Evolutionary conservation across 2,797 vertebrate species (phyloP), one percentile per base, ranked within the genome.

Genomic region (Percopsis omiscomaycus): DNA sequence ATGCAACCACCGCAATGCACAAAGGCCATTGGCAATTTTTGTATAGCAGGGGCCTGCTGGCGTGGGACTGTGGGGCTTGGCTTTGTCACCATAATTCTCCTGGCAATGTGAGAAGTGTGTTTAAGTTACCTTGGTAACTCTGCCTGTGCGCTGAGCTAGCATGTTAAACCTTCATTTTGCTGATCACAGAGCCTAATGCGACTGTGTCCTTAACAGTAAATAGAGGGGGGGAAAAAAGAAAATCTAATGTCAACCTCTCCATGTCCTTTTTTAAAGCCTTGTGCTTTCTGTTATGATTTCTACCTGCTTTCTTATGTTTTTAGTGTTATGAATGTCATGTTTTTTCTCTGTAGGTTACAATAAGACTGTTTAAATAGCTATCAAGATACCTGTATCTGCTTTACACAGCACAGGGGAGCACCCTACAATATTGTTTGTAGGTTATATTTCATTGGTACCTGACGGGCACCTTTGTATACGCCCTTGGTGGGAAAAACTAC

Each of bases 11-110:
- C 46, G 62, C 66, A 56, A 53, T 74, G 69, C 32, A 5, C 57
- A 28, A 77, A 74, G 73, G 74, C 61, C 82, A 72, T 75, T 22
- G 63, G 50, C 42, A 44, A 74, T 73, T 77, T 13, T 63, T 64
- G 59, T 52, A 53, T 51, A 52, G 55, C 2, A n/a, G 52, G 54
- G 49, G 51, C 57, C 45, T 64, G 42, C 29, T 56, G 46, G 47
- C 22, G 3, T n/a, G 50, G 16, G 15, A 45, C 4, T 11, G 37
- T 45, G 30, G 45, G 28, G 51, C 5, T 14, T 51, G 30, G 47
- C 11, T 60, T 48, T 58, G 52, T 69, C 0, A 2, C 37, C 8
- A 50, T 44, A 45, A 60, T 46, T 74, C 54, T 28, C 37, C 48
- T 54, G 59, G 61, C 48, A 52, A 53, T 16, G 3, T 16, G 3